Evolutionary conservation across 2,797 vertebrate species (phyloP).

Genomic region (Arnoldichthys spilopterus): DNA sequence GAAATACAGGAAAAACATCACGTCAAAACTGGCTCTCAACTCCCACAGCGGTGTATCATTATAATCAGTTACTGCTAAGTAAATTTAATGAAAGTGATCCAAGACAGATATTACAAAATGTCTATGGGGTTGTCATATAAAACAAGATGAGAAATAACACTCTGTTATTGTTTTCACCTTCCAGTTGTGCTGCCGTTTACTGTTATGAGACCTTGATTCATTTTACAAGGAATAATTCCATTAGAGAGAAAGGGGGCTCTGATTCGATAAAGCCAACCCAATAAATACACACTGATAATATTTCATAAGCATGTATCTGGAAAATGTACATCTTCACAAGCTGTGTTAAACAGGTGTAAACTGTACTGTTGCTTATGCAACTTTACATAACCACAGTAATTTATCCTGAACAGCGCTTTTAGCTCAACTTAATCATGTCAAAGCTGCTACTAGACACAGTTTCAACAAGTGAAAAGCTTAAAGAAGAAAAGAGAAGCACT

Average conservation of each 20-base stretch:
- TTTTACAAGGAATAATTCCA: constrained; percentile 49
- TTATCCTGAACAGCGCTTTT: background rate
- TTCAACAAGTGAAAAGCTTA: background rate
- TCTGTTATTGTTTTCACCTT: constrained; percentile 35
- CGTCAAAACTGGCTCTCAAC: no score
- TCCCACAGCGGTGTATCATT: no score
- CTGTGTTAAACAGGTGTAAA: constrained; percentile 7
- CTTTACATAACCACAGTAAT: background rate
- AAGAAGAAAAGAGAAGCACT: background rate
- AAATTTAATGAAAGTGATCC: background rate
- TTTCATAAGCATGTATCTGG: constrained; percentile 27
- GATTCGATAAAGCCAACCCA: constrained; percentile 41
- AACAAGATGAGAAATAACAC: constrained; percentile 22
- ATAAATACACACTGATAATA: constrained; percentile 39
- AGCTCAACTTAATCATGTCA: background rate
- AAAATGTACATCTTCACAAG: constrained; percentile 11
- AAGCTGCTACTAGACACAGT: background rate
- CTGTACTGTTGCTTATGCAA: background rate
- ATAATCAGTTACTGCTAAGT: no score
- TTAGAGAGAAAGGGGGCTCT: constrained; percentile 18
- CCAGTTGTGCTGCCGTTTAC: constrained; percentile 25
- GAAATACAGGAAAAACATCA: no score
- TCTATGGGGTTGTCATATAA: constrained; percentile 17
- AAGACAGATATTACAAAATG: background rate
- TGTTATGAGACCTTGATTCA: constrained; percentile 25